A percentile compares a stretch with the other conserved stretches of the same genome.
Evolutionary conservation across 2,888 invertebrate species (phyloP).

Genomic region (Bombylius major): DNA sequence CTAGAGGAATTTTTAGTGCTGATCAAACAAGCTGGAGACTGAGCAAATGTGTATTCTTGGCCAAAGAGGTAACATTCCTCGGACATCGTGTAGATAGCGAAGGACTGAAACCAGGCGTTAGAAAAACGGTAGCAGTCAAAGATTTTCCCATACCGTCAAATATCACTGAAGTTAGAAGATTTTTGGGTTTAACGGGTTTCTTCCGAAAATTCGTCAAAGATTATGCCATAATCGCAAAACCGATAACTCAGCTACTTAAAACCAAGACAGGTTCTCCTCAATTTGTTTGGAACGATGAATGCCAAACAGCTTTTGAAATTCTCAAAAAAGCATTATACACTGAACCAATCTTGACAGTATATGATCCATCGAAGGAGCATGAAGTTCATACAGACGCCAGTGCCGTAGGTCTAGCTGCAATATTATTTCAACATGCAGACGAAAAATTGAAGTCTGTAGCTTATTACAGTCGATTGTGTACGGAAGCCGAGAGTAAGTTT

Average conservation of each 20-base stretch:
- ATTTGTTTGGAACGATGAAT: conserved; percentile 12
- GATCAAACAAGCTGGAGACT: too few species aligned
- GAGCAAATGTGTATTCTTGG: conserved; percentile 18
- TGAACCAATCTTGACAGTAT: conserved; percentile 18
- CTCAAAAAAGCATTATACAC: conserved; percentile 16
- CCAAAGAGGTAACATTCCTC: conserved; percentile 17
- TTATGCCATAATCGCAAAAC: conserved; percentile 17
- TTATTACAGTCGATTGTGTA: conserved; percentile 24
- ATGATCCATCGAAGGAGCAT: conserved; percentile 17
- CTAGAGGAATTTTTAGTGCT: too few species aligned
- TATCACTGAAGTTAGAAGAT: conserved; percentile 19
- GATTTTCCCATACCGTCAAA: conserved; percentile 17
- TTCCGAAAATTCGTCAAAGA: conserved; percentile 22
- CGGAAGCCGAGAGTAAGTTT: conserved; percentile 24
- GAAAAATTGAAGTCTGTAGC: conserved; percentile 19
- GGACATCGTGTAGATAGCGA: conserved; percentile 18
- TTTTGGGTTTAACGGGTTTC: conserved; percentile 23
- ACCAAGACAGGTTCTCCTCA: conserved; percentile 6
- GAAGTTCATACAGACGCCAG: conserved; percentile 29
- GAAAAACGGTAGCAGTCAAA: conserved; percentile 18
- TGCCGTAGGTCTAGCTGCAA: conserved; percentile 21
- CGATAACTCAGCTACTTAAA: conserved; percentile 15
- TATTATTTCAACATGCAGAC: conserved; percentile 21
- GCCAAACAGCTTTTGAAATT: conserved; percentile 6
- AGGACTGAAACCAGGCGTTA: conserved; percentile 18